Conservation (phyloP, 2,888 invertebrate genomes). For the Cabera pusaria region DNA sequence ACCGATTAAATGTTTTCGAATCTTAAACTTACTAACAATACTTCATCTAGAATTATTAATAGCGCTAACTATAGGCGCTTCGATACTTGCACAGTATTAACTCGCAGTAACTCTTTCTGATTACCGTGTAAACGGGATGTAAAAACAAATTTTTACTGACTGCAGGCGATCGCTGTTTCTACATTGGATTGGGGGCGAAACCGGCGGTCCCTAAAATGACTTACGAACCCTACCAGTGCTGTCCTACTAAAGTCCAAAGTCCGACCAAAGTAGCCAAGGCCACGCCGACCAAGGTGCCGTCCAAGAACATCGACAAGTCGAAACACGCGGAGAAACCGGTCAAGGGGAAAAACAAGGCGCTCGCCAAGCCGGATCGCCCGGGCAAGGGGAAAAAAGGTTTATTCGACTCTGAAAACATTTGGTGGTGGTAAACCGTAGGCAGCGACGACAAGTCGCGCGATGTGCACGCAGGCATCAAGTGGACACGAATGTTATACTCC, state of each 20-base stretch:
- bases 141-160: slow-evolving; percentile 94
- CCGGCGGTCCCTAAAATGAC: slow-evolving; percentile 88
- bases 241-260: slow-evolving; percentile 92
- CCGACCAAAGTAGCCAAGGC: slow-evolving; percentile 92
- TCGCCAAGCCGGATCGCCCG: slow-evolving; percentile 82
- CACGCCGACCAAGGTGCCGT: slow-evolving; percentile 85
- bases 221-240: slow-evolving; percentile 96
- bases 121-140: slow-evolving; percentile 74
- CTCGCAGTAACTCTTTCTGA: slow-evolving; percentile 68
- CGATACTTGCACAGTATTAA: slow-evolving; percentile 73
- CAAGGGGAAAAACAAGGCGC: slow-evolving; percentile 78
- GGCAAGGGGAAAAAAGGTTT: slow-evolving; percentile 90
- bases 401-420: slow-evolving; percentile 93
- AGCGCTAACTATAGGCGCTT: slow-evolving; percentile 70
- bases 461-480: slow-evolving; percentile 69
- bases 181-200: slow-evolving; percentile 96
- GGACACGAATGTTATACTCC: slow-evolving; percentile 71
- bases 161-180: slow-evolving; percentile 98
- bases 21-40: slow-evolving; percentile 77
- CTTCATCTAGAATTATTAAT: slow-evolving; percentile 70
- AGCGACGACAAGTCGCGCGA: slow-evolving; percentile 47
- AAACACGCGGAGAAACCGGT: slow-evolving; percentile 58
- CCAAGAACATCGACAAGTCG: slow-evolving; percentile 73
- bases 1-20: slow-evolving; percentile 76
- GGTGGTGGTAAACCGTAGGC: slow-evolving; percentile 87